Percentiles rank a stretch among this genome's conserved stretches.
Evolutionary conservation across 1,140 invertebrate species (phyloP).

Genomic region (Pomacea maculata): DNA sequence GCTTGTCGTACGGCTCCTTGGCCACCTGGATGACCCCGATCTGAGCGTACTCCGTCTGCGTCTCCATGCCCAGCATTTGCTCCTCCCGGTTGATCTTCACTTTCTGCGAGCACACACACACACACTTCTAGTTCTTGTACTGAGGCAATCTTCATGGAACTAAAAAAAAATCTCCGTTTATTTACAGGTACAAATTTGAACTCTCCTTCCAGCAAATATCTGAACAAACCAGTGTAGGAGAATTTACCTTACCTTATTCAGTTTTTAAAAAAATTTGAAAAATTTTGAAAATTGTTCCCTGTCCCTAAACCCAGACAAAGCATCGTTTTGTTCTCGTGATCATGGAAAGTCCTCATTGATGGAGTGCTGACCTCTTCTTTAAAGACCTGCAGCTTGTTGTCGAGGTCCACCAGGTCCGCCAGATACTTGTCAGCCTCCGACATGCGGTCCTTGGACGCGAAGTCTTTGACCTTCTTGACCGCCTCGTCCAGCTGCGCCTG

Average conservation of each 20-base stretch:
- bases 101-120: conserved; percentile 48
- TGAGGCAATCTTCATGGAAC: background rate
- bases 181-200: no score
- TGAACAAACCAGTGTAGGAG: no score
- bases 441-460: conserved; percentile 59
- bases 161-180: background rate
- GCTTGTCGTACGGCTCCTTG: conserved; percentile 86
- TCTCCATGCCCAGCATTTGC: conserved; percentile 83
- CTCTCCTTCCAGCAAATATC: no score
- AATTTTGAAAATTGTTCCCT: no score
- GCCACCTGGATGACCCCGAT: conserved; percentile 78
- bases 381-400: conserved; percentile 56
- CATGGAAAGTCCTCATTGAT: no score
- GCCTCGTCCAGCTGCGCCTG: conserved; percentile 44
- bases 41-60: conserved; percentile 79
- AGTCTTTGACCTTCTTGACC: conserved; percentile 57
- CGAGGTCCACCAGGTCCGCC: conserved; percentile 55
- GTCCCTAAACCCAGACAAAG: no score
- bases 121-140: background rate
- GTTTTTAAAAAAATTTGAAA: no score
- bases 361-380: conserved; percentile 51
- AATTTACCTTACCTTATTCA: no score
- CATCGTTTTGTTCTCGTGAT: no score
- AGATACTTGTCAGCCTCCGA: conserved; percentile 61
- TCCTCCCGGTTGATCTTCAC: conserved; percentile 76